A percentile compares a stretch with the other conserved stretches of the same genome.
phyloP scores from a whole-genome alignment of 1,140 invertebrate species.

The Epicauta chinensis region DNA sequence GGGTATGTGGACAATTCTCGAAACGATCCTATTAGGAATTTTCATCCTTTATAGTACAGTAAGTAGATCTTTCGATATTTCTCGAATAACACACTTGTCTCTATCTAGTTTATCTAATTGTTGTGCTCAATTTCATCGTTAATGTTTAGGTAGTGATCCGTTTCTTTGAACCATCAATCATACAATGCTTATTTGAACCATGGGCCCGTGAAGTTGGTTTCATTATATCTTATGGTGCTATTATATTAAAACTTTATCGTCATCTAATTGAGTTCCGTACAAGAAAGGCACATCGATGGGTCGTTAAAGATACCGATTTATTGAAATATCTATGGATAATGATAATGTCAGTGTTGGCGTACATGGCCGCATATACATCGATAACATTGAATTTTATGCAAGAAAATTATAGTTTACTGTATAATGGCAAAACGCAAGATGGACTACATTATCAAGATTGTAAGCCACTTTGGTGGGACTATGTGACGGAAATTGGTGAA shows the following conservation, averaged over 20 bases:
- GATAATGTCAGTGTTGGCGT: slow-evolving; percentile 71
- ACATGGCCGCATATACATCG: slow-evolving; percentile 81
- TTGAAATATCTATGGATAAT: slow-evolving; percentile 73
- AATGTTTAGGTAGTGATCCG: slow-evolving; percentile 68
- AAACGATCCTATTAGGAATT: slow-evolving; percentile 78
- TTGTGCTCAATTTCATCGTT: no score
- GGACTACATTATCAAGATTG: slow-evolving; percentile 57
- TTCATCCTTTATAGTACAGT: slow-evolving; percentile 80
- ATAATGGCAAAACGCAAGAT: slow-evolving; percentile 42
- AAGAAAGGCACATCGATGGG: slow-evolving; percentile 83
- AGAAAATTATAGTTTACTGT: slow-evolving; percentile 48
- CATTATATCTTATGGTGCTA: slow-evolving; percentile 82
- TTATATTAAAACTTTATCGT: slow-evolving; percentile 84
- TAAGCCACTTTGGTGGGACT: slow-evolving; percentile 81
- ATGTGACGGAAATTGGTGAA: slow-evolving; percentile 82
- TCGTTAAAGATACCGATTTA: slow-evolving; percentile 77
- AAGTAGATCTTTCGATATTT: slow-evolving; percentile 43
- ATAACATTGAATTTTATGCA: slow-evolving; percentile 54
- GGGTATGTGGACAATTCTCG: slow-evolving; percentile 84
- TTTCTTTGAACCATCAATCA: slow-evolving; percentile 68
- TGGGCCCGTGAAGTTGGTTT: slow-evolving; percentile 89
- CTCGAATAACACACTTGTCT: no score
- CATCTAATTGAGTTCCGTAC: slow-evolving; percentile 74
- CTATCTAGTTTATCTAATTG: neutral
- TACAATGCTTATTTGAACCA: slow-evolving; percentile 73